These are phyloP conservation scores for Chloroclystis v-ata DNA, from an alignment of 2,888 invertebrate species.

Conservation along the genomic window DNA sequence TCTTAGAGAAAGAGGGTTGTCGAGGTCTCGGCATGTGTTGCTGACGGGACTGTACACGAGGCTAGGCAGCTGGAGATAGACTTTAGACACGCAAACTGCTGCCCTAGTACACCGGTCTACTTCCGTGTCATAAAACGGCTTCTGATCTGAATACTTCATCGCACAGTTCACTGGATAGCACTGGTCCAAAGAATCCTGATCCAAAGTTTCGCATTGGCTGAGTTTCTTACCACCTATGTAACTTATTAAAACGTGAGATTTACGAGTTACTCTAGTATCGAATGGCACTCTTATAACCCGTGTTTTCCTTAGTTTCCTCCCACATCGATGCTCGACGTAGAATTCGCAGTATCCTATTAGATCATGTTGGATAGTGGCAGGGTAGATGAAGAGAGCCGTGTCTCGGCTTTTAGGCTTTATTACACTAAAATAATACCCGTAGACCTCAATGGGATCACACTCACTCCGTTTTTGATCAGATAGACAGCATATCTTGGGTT, in stretches of 20 bases:
- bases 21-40: slow-evolving; percentile 55
- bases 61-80: slow-evolving; percentile 44
- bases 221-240: slow-evolving; percentile 29
- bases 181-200: slow-evolving; percentile 47
- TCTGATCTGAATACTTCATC: slow-evolving; percentile 51
- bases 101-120: slow-evolving; percentile 42
- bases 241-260: slow-evolving; percentile 26
- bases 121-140: slow-evolving; percentile 41
- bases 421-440: slow-evolving; percentile 31
- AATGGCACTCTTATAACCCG: slow-evolving; percentile 42
- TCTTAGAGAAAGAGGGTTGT: slow-evolving; percentile 40
- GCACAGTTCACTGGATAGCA: slow-evolving; percentile 56
- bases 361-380: slow-evolving; percentile 49
- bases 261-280: slow-evolving; percentile 43
- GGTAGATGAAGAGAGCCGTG: slow-evolving; percentile 47
- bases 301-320: slow-evolving; percentile 26
- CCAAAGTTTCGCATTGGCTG: slow-evolving; percentile 42
- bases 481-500: slow-evolving; percentile 48
- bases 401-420: slow-evolving; percentile 44
- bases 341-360: slow-evolving; percentile 53
- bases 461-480: slow-evolving; percentile 37
- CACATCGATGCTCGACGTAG: slow-evolving; percentile 39
- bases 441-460: slow-evolving; percentile 40
- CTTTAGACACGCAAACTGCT: slow-evolving; percentile 40
- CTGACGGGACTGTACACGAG: slow-evolving; percentile 46